Evolutionary conservation across 2,113 vertebrate genomes (phyloP).

Genomic region (Dicaeum eximium): DNA sequence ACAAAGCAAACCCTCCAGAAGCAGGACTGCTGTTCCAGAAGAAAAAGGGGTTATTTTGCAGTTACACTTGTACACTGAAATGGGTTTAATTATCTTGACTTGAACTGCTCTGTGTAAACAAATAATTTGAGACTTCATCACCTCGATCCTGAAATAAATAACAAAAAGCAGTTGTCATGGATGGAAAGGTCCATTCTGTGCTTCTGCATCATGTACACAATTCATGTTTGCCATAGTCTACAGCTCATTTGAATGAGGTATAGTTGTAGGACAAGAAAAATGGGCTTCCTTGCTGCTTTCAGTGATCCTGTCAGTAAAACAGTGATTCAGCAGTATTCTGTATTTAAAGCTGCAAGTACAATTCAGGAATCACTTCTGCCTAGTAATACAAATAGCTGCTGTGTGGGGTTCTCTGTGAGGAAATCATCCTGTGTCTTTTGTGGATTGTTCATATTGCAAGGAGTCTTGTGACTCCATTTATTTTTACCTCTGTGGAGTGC

Average conservation of each 20-base stretch:
- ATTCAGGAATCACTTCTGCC: not conserved
- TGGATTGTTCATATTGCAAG: not conserved
- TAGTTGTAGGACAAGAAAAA: not conserved
- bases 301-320: not conserved
- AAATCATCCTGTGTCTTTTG: not conserved
- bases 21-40: not conserved
- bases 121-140: not conserved
- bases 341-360: not conserved
- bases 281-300: not conserved
- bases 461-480: slow-evolving; percentile 20
- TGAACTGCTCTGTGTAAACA: not conserved
- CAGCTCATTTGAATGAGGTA: not conserved
- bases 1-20: not conserved
- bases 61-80: not conserved
- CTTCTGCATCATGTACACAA: not conserved
- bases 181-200: not conserved
- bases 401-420: not conserved
- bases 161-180: not conserved
- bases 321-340: not conserved
- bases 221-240: not conserved
- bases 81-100: not conserved
- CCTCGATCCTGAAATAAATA: not conserved
- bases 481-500: slow-evolving; percentile 5
- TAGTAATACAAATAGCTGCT: not conserved
- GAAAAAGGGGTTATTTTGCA: not conserved